These are phyloP conservation scores for Drosophila leonis DNA, from an alignment of 2,888 invertebrate species.

Conservation along the genomic window DNA sequence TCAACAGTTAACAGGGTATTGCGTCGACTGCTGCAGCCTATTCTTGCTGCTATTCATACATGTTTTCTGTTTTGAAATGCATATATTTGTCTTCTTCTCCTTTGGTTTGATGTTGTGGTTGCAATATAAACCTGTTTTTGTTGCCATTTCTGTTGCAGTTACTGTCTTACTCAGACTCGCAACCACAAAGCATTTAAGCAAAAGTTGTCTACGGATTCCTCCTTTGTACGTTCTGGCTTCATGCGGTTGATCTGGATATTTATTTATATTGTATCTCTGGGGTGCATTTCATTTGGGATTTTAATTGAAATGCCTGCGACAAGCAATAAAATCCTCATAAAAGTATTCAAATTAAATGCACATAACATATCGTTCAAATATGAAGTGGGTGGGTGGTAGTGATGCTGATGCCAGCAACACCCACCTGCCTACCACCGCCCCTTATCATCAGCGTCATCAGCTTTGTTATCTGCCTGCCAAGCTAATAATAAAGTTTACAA, in stretches of 20 bases:
- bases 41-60: neutral
- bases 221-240: constrained; percentile 26
- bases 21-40: neutral
- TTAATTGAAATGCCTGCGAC: constrained; percentile 73
- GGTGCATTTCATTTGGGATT: constrained; percentile 52
- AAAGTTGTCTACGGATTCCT: constrained; percentile 38
- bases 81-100: constrained; percentile 13
- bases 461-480: constrained; percentile 40
- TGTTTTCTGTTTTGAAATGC: neutral
- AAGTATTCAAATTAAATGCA: constrained; percentile 73
- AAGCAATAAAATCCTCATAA: constrained; percentile 40
- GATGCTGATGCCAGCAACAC: neutral
- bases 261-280: constrained; percentile 24
- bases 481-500: constrained; percentile 83
- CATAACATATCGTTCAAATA: constrained; percentile 5
- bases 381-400: neutral
- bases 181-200: constrained; percentile 74
- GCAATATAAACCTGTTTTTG: constrained; percentile 67
- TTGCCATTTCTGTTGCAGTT: constrained; percentile 32
- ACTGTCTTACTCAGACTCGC: constrained; percentile 12
- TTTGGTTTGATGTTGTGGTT: constrained; percentile 37
- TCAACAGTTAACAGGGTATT: neutral
- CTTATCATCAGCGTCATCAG: constrained; percentile 22
- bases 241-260: constrained; percentile 57
- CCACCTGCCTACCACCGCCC: neutral